Conservation (phyloP, 2,113 vertebrate genomes). For the Semnopithecus entellus region DNA sequence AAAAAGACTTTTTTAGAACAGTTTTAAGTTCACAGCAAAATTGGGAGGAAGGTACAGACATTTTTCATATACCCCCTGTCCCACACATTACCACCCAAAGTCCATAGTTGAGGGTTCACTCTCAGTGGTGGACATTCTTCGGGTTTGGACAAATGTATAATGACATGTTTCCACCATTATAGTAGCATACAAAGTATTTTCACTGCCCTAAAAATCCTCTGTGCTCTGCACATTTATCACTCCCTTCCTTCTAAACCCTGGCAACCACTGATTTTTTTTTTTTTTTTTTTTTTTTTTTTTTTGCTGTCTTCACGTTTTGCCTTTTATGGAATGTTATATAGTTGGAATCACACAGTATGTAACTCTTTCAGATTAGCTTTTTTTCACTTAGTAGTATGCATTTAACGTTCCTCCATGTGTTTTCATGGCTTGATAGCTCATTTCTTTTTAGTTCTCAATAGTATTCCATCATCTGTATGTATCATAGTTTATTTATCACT, state of each 20-base stretch:
- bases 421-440: not conserved
- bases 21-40: not conserved
- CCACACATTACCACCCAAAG: not conserved
- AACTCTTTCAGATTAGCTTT: not conserved
- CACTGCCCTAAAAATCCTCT: not conserved
- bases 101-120: not conserved
- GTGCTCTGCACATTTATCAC: not conserved
- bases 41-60: not conserved
- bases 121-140: not conserved
- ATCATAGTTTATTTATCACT: not conserved
- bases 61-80: not conserved
- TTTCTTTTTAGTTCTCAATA: not conserved
- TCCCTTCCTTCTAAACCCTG: not conserved
- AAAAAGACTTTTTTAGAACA: not conserved
- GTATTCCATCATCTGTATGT: not conserved
- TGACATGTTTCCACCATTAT: not conserved
- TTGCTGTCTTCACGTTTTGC: not conserved
- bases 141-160: not conserved
- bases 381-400: not conserved
- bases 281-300: not conserved
- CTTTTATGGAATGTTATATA: not conserved
- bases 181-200: not conserved
- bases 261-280: not conserved
- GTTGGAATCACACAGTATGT: not conserved
- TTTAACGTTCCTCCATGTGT: not conserved